Evolutionary conservation across 2,888 invertebrate species (phyloP).

Genomic region (Cepaea hortensis): DNA sequence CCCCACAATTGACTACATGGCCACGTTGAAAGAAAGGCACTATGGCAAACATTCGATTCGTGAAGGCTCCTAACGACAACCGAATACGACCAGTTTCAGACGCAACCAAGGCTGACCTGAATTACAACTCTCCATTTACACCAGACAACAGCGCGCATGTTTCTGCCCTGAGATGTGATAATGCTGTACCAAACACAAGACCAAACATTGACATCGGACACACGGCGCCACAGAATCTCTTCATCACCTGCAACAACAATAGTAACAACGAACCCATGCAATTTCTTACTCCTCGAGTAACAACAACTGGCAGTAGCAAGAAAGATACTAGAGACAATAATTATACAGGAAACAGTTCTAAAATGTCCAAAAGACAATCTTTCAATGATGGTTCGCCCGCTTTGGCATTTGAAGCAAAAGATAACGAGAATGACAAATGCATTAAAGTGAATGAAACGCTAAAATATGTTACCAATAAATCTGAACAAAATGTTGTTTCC

Average conservation of each 20-base stretch:
- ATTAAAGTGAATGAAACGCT: not conserved
- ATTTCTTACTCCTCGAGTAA: too few species aligned
- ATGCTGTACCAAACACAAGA: not conserved
- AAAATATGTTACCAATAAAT: not conserved
- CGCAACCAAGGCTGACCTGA: not conserved
- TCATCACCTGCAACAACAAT: conserved; percentile 24
- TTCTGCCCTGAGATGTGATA: not conserved
- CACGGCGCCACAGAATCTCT: conserved; percentile 8
- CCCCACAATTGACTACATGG: not conserved
- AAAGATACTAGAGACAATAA: not conserved
- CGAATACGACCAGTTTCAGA: not conserved
- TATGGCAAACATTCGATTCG: conserved; percentile 41
- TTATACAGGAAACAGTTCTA: not conserved
- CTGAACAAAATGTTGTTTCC: not conserved
- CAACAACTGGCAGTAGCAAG: not conserved
- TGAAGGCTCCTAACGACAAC: conserved; percentile 37
- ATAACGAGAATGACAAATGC: not conserved
- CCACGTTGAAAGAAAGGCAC: not conserved
- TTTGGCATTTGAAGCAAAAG: not conserved
- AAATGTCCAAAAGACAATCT: not conserved
- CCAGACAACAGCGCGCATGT: not conserved
- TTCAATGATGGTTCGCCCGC: not conserved
- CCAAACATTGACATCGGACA: not conserved
- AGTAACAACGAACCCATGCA: not conserved
- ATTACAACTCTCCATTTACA: not conserved